Percentiles rank a stretch among this genome's conserved stretches.
Conservation (phyloP, 2,888 invertebrate species). For the Ophioninae sp. region DNA sequence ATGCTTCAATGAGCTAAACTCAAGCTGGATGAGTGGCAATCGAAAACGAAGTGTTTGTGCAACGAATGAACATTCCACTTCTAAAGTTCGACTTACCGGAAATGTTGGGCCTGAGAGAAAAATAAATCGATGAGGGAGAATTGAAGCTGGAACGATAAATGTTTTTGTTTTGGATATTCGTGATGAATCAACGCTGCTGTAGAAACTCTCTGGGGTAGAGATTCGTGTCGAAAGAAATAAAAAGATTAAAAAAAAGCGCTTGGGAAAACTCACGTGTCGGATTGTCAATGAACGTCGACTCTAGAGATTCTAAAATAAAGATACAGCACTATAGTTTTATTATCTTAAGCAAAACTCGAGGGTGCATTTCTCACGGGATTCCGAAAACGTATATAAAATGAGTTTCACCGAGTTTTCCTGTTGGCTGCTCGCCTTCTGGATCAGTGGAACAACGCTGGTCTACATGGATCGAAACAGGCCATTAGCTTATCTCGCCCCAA, state of each 20-base stretch:
- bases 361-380: background rate
- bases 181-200: background rate
- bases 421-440: background rate
- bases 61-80: slow-evolving; percentile 33
- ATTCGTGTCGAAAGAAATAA: background rate
- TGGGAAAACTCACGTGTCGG: background rate
- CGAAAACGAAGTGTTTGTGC: slow-evolving; percentile 16
- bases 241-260: background rate
- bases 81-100: background rate
- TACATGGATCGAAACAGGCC: background rate
- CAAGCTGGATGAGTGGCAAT: slow-evolving; percentile 12
- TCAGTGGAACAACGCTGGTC: background rate
- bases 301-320: background rate
- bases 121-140: slow-evolving; percentile 11
- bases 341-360: background rate
- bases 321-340: background rate
- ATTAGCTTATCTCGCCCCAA: background rate
- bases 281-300: background rate
- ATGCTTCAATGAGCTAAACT: slow-evolving; percentile 11
- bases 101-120: background rate
- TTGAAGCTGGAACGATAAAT: background rate
- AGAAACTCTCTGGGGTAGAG: background rate
- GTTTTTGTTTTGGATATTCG: background rate
- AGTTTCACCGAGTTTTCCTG: background rate
- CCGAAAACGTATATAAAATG: background rate